phyloP scores from a whole-genome alignment of 1,140 invertebrate species.

The Lepidurus apus region DNA sequence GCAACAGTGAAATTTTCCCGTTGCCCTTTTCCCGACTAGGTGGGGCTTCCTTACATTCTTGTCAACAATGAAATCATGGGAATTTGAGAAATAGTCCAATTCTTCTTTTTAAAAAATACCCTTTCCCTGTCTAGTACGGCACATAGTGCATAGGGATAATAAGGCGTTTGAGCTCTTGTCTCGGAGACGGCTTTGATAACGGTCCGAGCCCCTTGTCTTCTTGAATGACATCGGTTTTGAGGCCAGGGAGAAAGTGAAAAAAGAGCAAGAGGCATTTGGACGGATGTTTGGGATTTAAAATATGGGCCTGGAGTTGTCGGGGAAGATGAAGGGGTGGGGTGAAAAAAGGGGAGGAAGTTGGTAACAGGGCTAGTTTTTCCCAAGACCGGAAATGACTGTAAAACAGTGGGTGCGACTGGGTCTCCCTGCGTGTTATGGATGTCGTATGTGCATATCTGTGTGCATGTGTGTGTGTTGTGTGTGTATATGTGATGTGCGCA shows the following conservation, averaged over 20 bases:
- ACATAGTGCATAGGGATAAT: neutral
- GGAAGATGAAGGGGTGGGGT: neutral
- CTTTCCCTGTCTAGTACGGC: too few species aligned
- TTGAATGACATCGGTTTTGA: neutral
- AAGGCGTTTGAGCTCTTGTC: neutral
- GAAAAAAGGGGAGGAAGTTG: neutral
- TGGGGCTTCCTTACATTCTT: too few species aligned
- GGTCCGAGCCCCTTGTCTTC: neutral
- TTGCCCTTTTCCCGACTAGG: too few species aligned
- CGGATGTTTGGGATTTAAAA: slow-evolving; percentile 16
- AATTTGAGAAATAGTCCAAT: too few species aligned
- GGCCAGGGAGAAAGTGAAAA: neutral
- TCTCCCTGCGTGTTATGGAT: slow-evolving; percentile 8
- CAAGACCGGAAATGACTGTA: slow-evolving; percentile 21
- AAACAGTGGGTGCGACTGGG: slow-evolving; percentile 20
- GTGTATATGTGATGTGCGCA: neutral
- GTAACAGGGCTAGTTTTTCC: neutral
- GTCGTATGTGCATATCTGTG: neutral
- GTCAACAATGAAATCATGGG: too few species aligned
- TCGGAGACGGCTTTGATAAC: neutral
- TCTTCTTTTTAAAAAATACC: too few species aligned
- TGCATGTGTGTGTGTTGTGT: neutral
- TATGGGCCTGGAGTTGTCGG: neutral
- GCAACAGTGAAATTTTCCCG: too few species aligned
- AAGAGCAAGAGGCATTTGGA: neutral